Conservation (phyloP, 2,797 vertebrate species). For the Lacerta bilineata region DNA sequence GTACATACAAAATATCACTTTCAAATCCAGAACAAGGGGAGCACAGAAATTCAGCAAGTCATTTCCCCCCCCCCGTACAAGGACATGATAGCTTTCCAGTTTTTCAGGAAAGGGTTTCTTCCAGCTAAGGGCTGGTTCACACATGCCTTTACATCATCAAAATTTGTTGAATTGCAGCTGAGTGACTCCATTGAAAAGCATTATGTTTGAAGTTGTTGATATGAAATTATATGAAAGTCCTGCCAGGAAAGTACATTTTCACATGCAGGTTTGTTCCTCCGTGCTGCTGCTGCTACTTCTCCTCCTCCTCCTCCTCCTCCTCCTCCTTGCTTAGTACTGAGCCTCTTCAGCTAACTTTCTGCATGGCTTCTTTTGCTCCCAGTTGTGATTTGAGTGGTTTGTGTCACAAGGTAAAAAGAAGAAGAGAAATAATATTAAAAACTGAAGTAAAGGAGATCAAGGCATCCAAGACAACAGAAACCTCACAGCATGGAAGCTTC, state of each 20-base stretch:
- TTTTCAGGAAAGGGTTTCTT: not conserved
- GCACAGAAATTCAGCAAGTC: not conserved
- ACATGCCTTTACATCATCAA: not conserved
- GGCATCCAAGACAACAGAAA: not conserved
- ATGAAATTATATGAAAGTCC: not conserved
- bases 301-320: not conserved
- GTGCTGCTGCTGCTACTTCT: not conserved
- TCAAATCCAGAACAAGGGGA: not conserved
- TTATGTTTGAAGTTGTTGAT: not conserved
- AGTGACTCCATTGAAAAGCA: not conserved
- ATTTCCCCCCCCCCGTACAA: not conserved
- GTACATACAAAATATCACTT: not conserved
- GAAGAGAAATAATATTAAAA: no score
- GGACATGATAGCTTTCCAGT: not conserved
- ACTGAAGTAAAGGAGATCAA: not conserved
- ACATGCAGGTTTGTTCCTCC: not conserved
- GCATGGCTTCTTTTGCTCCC: not conserved
- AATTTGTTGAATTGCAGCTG: not conserved
- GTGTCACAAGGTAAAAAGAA: not conserved
- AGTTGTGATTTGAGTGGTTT: not conserved
- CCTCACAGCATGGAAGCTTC: constrained; percentile 17
- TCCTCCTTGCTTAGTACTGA: not conserved
- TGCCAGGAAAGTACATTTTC: not conserved
- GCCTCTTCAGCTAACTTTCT: not conserved
- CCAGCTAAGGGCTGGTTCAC: constrained; percentile 5